phyloP scores from a whole-genome alignment of 2,888 invertebrate species.

The Gastracanthus pulcherrimus region DNA sequence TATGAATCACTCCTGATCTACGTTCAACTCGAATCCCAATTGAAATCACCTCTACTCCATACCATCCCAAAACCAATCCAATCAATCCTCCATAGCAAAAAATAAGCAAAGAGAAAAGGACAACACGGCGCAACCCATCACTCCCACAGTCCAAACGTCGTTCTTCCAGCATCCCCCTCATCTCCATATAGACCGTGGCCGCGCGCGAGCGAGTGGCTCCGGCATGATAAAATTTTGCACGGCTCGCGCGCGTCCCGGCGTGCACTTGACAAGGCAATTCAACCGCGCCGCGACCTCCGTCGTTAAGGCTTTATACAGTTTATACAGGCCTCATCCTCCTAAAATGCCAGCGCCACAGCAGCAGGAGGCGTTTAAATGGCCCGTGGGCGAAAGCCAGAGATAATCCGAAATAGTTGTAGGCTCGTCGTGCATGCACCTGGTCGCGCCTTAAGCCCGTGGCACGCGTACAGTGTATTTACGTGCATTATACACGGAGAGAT shows the following conservation, averaged over 20 bases:
- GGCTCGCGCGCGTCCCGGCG: too few species aligned
- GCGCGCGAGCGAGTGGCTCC: background rate
- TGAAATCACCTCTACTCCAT: background rate
- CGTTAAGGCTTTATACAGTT: background rate
- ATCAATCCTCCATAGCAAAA: background rate
- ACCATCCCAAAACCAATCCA: background rate
- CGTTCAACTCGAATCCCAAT: too few species aligned
- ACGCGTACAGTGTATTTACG: too few species aligned
- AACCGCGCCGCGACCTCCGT: background rate
- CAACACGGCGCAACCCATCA: too few species aligned
- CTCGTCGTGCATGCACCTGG: background rate
- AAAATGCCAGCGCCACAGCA: background rate
- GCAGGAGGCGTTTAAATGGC: too few species aligned
- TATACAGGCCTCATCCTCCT: too few species aligned
- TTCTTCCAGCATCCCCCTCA: too few species aligned
- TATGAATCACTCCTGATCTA: too few species aligned
- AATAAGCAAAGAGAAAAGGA: too few species aligned
- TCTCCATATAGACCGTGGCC: background rate
- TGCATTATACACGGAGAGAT: too few species aligned
- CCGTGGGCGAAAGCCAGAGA: background rate
- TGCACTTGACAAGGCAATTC: background rate
- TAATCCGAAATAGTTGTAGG: background rate
- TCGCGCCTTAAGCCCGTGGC: background rate
- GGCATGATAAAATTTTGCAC: background rate
- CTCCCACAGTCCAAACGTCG: too few species aligned